These are phyloP conservation scores for Oenanthe melanoleuca DNA, from an alignment of 2,113 vertebrate species.

Conservation along the genomic window DNA sequence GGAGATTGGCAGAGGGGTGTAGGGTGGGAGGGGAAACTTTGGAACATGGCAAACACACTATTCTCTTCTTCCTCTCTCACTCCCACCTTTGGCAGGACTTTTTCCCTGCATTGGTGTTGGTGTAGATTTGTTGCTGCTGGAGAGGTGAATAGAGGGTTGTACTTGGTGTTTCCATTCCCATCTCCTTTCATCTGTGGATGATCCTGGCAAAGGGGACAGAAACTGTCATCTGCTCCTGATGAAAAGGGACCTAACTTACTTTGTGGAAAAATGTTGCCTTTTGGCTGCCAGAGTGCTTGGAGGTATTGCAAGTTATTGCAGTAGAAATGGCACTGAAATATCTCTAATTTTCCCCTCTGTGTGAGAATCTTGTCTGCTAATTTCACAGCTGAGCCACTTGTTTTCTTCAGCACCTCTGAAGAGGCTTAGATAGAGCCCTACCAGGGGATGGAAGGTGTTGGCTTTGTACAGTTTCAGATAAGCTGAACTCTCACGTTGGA, in stretches of 20 bases:
- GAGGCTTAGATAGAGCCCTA: neutral
- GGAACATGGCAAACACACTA: neutral
- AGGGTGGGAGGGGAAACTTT: neutral
- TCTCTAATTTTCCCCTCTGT: neutral
- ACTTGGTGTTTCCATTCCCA: neutral
- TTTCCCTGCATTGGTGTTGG: neutral
- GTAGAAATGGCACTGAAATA: neutral
- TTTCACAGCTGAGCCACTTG: neutral
- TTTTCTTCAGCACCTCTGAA: neutral
- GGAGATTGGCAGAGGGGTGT: neutral
- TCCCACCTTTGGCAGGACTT: neutral
- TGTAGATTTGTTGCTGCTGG: neutral
- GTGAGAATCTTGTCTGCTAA: neutral
- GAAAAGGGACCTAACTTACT: neutral
- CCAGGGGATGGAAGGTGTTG: neutral
- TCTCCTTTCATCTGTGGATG: neutral
- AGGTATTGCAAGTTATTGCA: neutral
- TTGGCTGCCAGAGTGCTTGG: neutral
- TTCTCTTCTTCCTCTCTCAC: neutral
- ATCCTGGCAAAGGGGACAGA: neutral
- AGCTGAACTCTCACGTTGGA: fast-evolving
- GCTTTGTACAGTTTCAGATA: neutral
- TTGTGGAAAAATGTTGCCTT: neutral
- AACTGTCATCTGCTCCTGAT: neutral
- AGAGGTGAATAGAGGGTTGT: neutral